A percentile compares a stretch with the other conserved stretches of the same genome.
Evolutionary conservation across 2,113 vertebrate genomes (phyloP).

Genomic region (Menura novaehollandiae): DNA sequence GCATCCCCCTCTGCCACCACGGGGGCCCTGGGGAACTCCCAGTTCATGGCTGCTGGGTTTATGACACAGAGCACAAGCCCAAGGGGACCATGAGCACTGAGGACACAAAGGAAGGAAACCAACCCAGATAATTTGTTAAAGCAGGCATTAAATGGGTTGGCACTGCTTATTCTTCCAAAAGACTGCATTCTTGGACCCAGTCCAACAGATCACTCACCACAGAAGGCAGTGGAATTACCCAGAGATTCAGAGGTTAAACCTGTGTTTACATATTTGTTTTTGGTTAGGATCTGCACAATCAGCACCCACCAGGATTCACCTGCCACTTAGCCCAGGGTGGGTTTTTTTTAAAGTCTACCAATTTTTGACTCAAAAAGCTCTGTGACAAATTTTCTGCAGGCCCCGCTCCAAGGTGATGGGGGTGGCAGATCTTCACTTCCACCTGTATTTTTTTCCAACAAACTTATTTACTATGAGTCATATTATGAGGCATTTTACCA

Average conservation of each 20-base stretch:
- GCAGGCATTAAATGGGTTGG: not conserved
- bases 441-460: not conserved
- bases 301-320: not conserved
- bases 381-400: not conserved
- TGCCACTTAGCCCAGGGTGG: not conserved
- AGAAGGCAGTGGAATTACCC: not conserved
- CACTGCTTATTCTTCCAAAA: not conserved
- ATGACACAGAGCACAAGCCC: not conserved
- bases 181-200: not conserved
- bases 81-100: accelerated
- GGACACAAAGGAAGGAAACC: not conserved
- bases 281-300: not conserved
- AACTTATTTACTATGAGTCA: not conserved
- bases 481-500: not conserved
- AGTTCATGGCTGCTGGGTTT: not conserved
- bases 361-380: not conserved
- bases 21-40: accelerated
- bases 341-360: not conserved
- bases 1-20: not conserved
- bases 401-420: not conserved
- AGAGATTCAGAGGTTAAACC: not conserved
- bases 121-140: not conserved
- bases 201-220: not conserved
- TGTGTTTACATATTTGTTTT: not conserved
- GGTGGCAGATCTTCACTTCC: not conserved